These are phyloP conservation scores for Dyspetes luteomarginatus DNA, from an alignment of 2,888 invertebrate genomes.

Conservation along the genomic window DNA sequence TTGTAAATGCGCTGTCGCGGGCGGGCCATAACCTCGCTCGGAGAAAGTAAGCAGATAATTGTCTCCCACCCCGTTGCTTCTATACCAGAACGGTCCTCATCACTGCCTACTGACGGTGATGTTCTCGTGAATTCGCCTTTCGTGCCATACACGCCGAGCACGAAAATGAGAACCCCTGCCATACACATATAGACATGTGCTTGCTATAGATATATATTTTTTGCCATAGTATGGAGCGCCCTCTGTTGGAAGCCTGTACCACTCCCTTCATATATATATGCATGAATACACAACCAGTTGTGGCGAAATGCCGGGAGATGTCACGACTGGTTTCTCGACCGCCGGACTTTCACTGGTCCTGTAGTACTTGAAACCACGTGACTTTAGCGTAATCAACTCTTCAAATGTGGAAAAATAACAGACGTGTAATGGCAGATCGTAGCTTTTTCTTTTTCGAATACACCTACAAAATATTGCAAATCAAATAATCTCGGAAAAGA, in stretches of 20 bases:
- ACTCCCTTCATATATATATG: not conserved
- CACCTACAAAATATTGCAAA: not conserved
- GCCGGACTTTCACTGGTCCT: constrained; percentile 26
- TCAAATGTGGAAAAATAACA: not conserved
- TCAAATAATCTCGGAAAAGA: not conserved
- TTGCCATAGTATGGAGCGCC: no score
- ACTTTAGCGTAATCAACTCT: constrained; percentile 59
- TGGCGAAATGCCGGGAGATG: constrained; percentile 72
- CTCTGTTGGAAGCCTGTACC: no score
- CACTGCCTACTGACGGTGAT: constrained; percentile 40
- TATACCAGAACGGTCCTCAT: constrained; percentile 46
- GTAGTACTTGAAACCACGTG: constrained; percentile 74
- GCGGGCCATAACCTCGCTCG: constrained; percentile 55
- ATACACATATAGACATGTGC: not conserved
- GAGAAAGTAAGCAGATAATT: constrained; percentile 78
- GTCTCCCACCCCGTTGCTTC: constrained; percentile 64
- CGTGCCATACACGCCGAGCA: constrained; percentile 32
- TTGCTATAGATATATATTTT: not conserved
- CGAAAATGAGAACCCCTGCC: constrained; percentile 42
- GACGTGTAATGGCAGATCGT: not conserved
- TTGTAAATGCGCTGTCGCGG: constrained; percentile 12
- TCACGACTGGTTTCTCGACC: constrained; percentile 69
- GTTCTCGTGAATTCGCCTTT: constrained; percentile 52
- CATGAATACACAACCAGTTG: constrained; percentile 21
- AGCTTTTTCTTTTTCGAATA: not conserved